Evolutionary conservation across 2,113 vertebrate species (phyloP).

Genomic region (Ptychochromis oligacanthus): DNA sequence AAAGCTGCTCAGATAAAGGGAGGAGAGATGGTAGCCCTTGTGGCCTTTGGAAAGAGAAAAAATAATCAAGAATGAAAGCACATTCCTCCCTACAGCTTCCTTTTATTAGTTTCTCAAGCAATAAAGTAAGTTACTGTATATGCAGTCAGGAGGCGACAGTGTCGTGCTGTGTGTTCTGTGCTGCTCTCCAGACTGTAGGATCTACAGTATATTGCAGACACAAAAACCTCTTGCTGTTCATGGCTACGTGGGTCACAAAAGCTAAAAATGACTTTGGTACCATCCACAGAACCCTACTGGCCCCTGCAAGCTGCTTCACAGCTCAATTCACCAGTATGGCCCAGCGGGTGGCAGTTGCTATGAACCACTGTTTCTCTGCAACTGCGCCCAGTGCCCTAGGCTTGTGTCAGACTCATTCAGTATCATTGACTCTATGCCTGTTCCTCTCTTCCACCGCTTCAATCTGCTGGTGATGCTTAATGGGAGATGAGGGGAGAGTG

Average conservation of each 20-base stretch:
- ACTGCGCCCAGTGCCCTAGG: slow-evolving; percentile 48
- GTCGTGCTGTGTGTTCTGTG: slow-evolving; percentile 34
- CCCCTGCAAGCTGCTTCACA: slow-evolving; percentile 48
- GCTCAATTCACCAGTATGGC: slow-evolving; percentile 43
- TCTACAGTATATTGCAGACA: slow-evolving; percentile 42
- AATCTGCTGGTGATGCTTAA: slow-evolving; percentile 36
- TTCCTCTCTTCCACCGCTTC: slow-evolving; percentile 28
- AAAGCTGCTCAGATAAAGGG: slow-evolving; percentile 38
- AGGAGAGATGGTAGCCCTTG: slow-evolving; percentile 59
- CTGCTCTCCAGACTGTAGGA: slow-evolving; percentile 23
- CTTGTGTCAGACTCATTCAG: slow-evolving; percentile 59
- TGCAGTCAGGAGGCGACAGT: slow-evolving; percentile 47
- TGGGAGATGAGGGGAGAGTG: not conserved
- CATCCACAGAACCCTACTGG: slow-evolving; percentile 36
- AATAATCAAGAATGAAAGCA: slow-evolving; percentile 60
- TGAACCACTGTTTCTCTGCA: slow-evolving; percentile 49
- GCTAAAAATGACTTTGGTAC: slow-evolving; percentile 56
- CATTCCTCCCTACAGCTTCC: slow-evolving; percentile 63
- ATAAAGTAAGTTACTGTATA: slow-evolving; percentile 65
- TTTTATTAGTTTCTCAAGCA: slow-evolving; percentile 72
- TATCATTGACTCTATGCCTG: slow-evolving; percentile 38
- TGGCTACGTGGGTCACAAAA: slow-evolving; percentile 34
- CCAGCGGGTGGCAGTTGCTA: slow-evolving; percentile 58
- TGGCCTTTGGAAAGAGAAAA: slow-evolving; percentile 51
- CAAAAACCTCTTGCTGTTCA: slow-evolving; percentile 43